Conservation (phyloP, 2,888 invertebrate genomes). For the Sesamia inferens region DNA sequence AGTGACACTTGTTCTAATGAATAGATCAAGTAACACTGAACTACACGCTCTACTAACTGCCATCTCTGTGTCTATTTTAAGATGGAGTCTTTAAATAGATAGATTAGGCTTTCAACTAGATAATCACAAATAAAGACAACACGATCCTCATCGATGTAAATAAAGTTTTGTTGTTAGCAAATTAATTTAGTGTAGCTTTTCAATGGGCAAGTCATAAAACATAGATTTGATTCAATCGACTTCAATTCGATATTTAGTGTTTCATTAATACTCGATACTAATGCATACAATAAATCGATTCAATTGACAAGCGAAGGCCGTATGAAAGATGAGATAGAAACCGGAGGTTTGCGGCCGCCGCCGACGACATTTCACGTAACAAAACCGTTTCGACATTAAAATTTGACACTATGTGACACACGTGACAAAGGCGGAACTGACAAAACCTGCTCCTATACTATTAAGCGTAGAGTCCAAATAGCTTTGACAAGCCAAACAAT, state of each 20-base stretch:
- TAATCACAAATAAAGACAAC: slow-evolving; percentile 64
- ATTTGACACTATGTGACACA: slow-evolving; percentile 83
- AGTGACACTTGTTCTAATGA: slow-evolving; percentile 16
- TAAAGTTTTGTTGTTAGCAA: slow-evolving; percentile 21
- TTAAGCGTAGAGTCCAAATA: slow-evolving; percentile 71
- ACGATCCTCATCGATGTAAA: slow-evolving; percentile 46
- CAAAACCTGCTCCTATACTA: slow-evolving; percentile 70
- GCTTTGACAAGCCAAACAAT: slow-evolving; percentile 62
- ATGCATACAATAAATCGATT: slow-evolving; percentile 59
- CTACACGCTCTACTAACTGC: slow-evolving; percentile 49
- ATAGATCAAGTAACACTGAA: slow-evolving; percentile 57
- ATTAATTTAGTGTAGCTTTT: slow-evolving; percentile 9
- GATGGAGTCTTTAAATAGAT: too few relatives aligned
- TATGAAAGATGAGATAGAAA: slow-evolving; percentile 82
- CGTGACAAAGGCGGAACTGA: slow-evolving; percentile 68
- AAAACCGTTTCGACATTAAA: slow-evolving; percentile 83
- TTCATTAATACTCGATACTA: slow-evolving; percentile 40
- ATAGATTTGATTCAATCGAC: slow-evolving; percentile 22
- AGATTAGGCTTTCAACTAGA: slow-evolving; percentile 60
- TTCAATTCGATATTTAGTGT: slow-evolving; percentile 45
- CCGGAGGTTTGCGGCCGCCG: slow-evolving; percentile 72
- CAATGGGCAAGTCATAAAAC: slow-evolving; percentile 7
- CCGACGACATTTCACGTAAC: slow-evolving; percentile 80
- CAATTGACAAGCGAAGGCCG: slow-evolving; percentile 77
- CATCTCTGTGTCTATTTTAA: slow-evolving; percentile 61